Evolutionary conservation across 2,888 invertebrate species (phyloP).

Genomic region (Artemia sinica): DNA sequence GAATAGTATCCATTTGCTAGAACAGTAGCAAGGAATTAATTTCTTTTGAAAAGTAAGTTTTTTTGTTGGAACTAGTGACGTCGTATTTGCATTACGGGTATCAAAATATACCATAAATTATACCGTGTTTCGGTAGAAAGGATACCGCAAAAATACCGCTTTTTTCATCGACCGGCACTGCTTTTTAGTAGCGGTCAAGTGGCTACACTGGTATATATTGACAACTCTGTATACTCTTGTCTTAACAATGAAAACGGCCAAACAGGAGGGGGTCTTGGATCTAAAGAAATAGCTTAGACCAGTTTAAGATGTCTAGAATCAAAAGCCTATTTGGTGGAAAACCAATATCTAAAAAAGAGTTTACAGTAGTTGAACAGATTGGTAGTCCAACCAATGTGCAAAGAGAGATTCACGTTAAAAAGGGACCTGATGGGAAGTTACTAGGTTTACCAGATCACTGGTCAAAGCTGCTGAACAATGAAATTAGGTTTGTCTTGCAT

Average conservation of each 20-base stretch:
- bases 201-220: too few relatives aligned
- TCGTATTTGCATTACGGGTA: too few relatives aligned
- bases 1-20: too few relatives aligned
- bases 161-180: too few relatives aligned
- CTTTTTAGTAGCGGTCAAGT: too few relatives aligned
- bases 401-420: not conserved
- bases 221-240: too few relatives aligned
- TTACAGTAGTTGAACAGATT: conserved; percentile 1
- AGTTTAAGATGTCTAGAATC: not conserved
- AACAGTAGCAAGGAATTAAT: too few relatives aligned
- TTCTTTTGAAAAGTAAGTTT: too few relatives aligned
- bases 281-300: not conserved
- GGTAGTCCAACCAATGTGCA: conserved; percentile 6
- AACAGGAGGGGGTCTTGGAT: conserved; percentile 2
- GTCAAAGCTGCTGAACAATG: not conserved
- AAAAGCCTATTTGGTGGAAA: not conserved
- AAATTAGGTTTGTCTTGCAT: not conserved
- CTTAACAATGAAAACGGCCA: not conserved
- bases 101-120: too few relatives aligned
- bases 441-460: not conserved
- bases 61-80: too few relatives aligned
- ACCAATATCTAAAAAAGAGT: not conserved
- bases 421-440: conserved; percentile 6
- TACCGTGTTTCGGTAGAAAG: too few relatives aligned
- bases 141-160: too few relatives aligned